Percentiles rank a stretch among this genome's conserved stretches.
Evolutionary conservation across 2,888 invertebrate species (phyloP).

Genomic region (Herminia tarsipennalis): DNA sequence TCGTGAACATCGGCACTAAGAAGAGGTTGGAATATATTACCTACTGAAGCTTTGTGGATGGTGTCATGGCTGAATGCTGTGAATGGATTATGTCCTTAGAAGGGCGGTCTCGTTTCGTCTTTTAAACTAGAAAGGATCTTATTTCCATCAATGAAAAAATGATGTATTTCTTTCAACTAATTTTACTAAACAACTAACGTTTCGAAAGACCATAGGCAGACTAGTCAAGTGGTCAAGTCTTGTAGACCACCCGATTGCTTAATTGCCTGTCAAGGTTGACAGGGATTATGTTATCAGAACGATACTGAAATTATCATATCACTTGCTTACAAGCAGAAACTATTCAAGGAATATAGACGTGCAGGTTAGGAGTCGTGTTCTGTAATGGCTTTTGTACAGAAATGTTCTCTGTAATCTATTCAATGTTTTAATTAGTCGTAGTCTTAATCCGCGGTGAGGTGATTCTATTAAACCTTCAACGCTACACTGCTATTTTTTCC

Average conservation of each 20-base stretch:
- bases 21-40: constrained; percentile 5
- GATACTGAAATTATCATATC: background rate
- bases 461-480: no score
- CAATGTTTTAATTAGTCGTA: no score
- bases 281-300: background rate
- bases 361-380: no score
- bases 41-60: constrained; percentile 1
- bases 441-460: no score
- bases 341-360: no score
- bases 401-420: no score
- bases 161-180: background rate
- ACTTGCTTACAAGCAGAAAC: background rate
- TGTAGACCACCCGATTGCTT: background rate
- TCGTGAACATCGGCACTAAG: constrained; percentile 8
- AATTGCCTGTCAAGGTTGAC: background rate
- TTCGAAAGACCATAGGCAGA: background rate
- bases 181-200: no score
- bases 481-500: no score
- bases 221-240: background rate
- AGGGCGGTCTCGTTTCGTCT: background rate
- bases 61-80: background rate
- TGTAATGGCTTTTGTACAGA: no score
- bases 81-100: background rate
- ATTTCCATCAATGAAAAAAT: background rate
- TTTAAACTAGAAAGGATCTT: background rate